Evolutionary conservation across 2,888 invertebrate species (phyloP), one percentile per base, ranked within the genome.

Genomic region (Cancer borealis): DNA sequence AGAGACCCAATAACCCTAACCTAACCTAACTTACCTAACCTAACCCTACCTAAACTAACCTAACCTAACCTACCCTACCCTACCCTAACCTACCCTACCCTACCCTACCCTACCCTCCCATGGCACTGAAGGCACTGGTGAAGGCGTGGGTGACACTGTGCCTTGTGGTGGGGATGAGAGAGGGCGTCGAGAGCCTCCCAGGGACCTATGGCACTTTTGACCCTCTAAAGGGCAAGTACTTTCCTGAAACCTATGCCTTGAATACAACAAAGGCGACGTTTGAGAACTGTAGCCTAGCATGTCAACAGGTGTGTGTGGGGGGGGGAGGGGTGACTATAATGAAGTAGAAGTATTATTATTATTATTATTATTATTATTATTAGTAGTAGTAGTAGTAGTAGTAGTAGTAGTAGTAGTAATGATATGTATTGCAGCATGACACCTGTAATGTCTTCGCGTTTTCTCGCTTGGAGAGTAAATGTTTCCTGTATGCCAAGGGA

Each of bases 321-420:
- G 12, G 3, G 14, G 10, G 10, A 49, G 49, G 10, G 4, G 0
- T 17, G 17, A 0, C 17, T 17, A 17, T 17, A 66, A 17, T 66
- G 54, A 12, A 66, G 79, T 79, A 79, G 26, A 10, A 79, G 6
- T 73, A 73, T n/a, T 73, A 73, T n/a, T 73, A 73, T n/a, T 73
- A 73, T n/a, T 73, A 73, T n/a, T 73, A 73, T n/a, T 73, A 73
- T n/a, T 73, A 73, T n/a, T 73, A 73, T n/a, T 73, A 73, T n/a
- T 73, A 73, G 73, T 73, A 73, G 73, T 73, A 73, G 73, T 73
- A 73, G 73, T 73, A 73, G 73, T 79, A 79, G 79, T 79, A 79
- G 79, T 79, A 79, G 88, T 88, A 46, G 47, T 88, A 79, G 79
- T 79, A 79, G 79, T 79, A 79, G 79, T 79, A 66, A n/a, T n/a